Evolutionary conservation across 1,140 invertebrate genomes (phyloP).

Genomic region (Condylostylus longicornis): DNA sequence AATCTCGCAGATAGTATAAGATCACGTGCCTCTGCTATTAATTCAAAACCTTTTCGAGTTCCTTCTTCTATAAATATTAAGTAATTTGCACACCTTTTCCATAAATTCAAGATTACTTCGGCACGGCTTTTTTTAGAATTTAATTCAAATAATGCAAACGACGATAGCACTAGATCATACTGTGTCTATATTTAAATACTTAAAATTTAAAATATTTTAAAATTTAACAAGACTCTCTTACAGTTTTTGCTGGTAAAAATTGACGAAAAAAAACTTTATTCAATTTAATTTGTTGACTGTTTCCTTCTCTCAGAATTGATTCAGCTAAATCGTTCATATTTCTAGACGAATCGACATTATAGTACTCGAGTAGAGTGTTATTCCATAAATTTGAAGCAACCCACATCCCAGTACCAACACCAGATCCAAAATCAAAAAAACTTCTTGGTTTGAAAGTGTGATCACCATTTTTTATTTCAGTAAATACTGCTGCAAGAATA

Average conservation of each 20-base stretch:
- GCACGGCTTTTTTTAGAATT: slow-evolving; percentile 47
- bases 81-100: slow-evolving; percentile 71
- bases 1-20: slow-evolving; percentile 44
- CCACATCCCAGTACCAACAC: slow-evolving; percentile 71
- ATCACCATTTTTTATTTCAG: slow-evolving; percentile 51
- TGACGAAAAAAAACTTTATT: slow-evolving; percentile 58
- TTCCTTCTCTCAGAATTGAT: slow-evolving; percentile 48
- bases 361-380: slow-evolving; percentile 58
- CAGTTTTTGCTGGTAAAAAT: slow-evolving; percentile 52
- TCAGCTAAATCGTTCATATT: slow-evolving; percentile 69
- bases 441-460: slow-evolving; percentile 55
- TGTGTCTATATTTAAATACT: slow-evolving; percentile 36
- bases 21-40: slow-evolving; percentile 60
- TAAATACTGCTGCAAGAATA: slow-evolving; percentile 50
- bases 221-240: slow-evolving; percentile 8
- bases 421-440: slow-evolving; percentile 83
- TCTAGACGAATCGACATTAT: slow-evolving; percentile 61
- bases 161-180: slow-evolving; percentile 68
- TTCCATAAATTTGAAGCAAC: slow-evolving; percentile 57
- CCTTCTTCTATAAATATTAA: slow-evolving; percentile 76
- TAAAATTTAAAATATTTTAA: neutral
- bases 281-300: slow-evolving; percentile 37
- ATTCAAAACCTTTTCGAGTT: slow-evolving; percentile 58
- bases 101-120: slow-evolving; percentile 58
- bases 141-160: slow-evolving; percentile 69